Percentiles rank a stretch among this genome's conserved stretches.
Conservation (phyloP, 2,888 invertebrate species). For the Steinernema hermaphroditum region DNA sequence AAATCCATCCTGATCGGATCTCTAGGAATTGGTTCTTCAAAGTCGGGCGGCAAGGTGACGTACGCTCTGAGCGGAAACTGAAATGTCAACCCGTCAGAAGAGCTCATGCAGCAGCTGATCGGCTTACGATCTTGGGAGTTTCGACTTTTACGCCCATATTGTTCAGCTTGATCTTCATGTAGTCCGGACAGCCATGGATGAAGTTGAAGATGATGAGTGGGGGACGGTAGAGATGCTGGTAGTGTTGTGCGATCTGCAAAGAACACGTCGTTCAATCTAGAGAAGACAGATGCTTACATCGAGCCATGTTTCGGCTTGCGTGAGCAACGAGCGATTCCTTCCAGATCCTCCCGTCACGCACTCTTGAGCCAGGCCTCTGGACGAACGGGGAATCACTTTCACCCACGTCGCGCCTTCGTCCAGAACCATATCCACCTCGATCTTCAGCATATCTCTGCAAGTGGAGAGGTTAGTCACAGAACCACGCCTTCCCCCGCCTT, state of each 20-base stretch:
- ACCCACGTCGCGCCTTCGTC: slow-evolving; percentile 32
- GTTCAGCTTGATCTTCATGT: slow-evolving; percentile 45
- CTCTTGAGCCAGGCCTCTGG: slow-evolving; percentile 45
- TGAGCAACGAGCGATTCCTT: slow-evolving; percentile 35
- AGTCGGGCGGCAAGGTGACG: not conserved
- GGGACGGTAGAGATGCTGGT: slow-evolving; percentile 38
- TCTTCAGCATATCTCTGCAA: slow-evolving; percentile 7
- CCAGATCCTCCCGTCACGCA: slow-evolving; percentile 42
- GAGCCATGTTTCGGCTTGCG: slow-evolving; percentile 41
- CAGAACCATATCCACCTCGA: slow-evolving; percentile 24
- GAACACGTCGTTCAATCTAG: slow-evolving; percentile 3
- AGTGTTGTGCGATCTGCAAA: slow-evolving; percentile 33
- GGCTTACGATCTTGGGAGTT: slow-evolving; percentile 40
- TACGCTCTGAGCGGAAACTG: not conserved
- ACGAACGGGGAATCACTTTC: slow-evolving; percentile 46
- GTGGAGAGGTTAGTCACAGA: no score
- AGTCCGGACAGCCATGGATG: slow-evolving; percentile 45
- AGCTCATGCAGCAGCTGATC: not conserved
- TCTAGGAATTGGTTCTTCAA: not conserved
- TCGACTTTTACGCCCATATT: slow-evolving; percentile 43
- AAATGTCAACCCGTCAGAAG: not conserved
- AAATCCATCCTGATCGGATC: not conserved
- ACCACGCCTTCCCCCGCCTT: not conserved
- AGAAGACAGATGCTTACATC: slow-evolving; percentile 32
- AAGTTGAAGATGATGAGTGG: slow-evolving; percentile 46